phyloP scores from a whole-genome alignment of 2,113 vertebrate genomes.

The Takifugu bimaculatus region DNA sequence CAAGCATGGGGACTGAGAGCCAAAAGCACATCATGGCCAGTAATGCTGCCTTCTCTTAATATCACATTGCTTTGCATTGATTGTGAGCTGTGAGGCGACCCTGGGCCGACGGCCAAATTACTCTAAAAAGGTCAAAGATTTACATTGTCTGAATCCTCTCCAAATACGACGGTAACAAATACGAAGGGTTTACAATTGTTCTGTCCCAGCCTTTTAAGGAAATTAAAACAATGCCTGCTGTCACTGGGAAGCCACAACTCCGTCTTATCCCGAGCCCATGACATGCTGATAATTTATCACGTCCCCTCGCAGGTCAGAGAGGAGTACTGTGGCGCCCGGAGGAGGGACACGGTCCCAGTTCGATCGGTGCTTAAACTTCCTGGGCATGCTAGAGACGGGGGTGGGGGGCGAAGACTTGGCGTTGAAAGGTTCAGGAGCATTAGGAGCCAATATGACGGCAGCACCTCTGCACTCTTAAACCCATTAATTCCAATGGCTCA shows the following conservation, averaged over 20 bases:
- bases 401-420: too few species aligned
- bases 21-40: slow-evolving; percentile 39
- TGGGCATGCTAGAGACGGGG: too few species aligned
- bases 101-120: slow-evolving; percentile 42
- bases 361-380: too few species aligned
- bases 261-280: not conserved
- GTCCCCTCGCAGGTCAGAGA: not conserved
- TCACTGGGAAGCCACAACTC: slow-evolving; percentile 17
- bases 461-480: too few species aligned
- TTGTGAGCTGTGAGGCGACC: slow-evolving; percentile 45
- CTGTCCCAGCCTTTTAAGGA: slow-evolving; percentile 24
- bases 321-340: too few species aligned
- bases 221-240: slow-evolving; percentile 28
- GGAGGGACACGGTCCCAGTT: too few species aligned
- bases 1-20: slow-evolving; percentile 36
- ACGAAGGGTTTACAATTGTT: slow-evolving; percentile 53
- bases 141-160: slow-evolving; percentile 54
- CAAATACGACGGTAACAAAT: slow-evolving; percentile 46
- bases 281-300: not conserved
- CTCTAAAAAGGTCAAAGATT: slow-evolving; percentile 67
- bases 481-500: not conserved
- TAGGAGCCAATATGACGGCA: too few species aligned
- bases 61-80: slow-evolving; percentile 44
- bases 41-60: slow-evolving; percentile 46
- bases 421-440: too few species aligned